These are phyloP conservation scores for Rafetus swinhoei DNA, from an alignment of 2,113 vertebrate species.

Conservation along the genomic window DNA sequence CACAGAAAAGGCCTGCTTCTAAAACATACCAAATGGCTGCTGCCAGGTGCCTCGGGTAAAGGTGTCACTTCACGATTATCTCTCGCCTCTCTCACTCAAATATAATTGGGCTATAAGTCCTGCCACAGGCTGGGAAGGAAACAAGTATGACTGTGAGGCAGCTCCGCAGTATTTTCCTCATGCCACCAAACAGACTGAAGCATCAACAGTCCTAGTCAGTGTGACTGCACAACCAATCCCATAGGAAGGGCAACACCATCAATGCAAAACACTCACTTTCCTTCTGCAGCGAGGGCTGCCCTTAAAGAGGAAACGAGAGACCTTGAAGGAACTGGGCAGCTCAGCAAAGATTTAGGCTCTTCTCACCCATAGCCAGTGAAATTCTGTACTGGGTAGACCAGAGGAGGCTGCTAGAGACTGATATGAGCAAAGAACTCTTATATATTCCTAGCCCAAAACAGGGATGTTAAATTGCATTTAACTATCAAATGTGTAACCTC, in stretches of 20 bases:
- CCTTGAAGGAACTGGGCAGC: background rate
- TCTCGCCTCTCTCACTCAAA: background rate
- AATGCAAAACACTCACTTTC: background rate
- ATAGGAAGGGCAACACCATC: background rate
- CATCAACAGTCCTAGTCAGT: background rate
- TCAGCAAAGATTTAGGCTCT: background rate
- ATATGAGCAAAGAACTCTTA: background rate
- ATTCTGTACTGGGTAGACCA: background rate
- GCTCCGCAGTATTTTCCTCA: too few species aligned
- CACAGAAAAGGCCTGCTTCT: background rate
- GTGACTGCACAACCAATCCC: accelerated
- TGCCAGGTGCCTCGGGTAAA: accelerated
- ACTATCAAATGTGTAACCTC: too few species aligned
- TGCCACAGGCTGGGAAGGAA: background rate
- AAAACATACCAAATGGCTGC: background rate
- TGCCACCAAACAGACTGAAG: background rate
- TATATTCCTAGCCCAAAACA: background rate
- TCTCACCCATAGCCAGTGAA: background rate
- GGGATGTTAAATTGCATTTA: too few species aligned
- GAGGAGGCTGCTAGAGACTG: background rate
- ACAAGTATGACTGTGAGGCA: accelerated
- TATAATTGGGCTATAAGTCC: background rate
- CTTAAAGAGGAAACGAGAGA: background rate
- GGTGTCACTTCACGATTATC: accelerated
- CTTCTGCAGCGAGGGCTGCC: background rate